A percentile compares a stretch with the other conserved stretches of the same genome.
phyloP scores from a whole-genome alignment of 2,888 invertebrate genomes.

The Macropis europaea region DNA sequence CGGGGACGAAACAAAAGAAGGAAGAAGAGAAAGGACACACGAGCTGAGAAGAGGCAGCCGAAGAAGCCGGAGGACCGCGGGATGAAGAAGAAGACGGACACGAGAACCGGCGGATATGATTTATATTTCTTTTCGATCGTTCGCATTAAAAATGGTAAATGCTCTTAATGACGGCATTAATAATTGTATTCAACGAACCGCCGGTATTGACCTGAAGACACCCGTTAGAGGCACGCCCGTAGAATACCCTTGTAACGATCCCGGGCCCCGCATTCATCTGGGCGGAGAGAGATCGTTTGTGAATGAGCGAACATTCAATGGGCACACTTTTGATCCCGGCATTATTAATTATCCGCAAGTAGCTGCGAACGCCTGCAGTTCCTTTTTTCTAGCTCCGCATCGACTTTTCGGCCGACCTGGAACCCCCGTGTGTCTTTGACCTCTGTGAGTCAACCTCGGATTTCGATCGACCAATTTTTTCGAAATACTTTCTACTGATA shows the following conservation, averaged over 20 bases:
- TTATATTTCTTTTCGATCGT: slow-evolving; percentile 67
- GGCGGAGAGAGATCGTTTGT: slow-evolving; percentile 64
- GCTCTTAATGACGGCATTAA: slow-evolving; percentile 70
- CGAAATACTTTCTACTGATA: too few species aligned
- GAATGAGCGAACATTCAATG: slow-evolving; percentile 69
- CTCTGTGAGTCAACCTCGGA: slow-evolving; percentile 22
- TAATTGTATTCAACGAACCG: slow-evolving; percentile 69
- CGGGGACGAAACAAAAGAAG: background rate
- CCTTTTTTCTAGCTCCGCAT: slow-evolving; percentile 28
- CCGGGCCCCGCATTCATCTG: slow-evolving; percentile 65
- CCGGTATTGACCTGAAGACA: slow-evolving; percentile 63
- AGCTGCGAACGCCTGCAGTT: slow-evolving; percentile 58
- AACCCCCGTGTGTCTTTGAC: slow-evolving; percentile 36
- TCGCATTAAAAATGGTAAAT: slow-evolving; percentile 68
- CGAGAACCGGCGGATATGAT: slow-evolving; percentile 46
- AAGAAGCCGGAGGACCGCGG: slow-evolving; percentile 10
- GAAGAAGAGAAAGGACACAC: background rate
- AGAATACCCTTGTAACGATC: slow-evolving; percentile 71
- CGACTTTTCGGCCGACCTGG: slow-evolving; percentile 17
- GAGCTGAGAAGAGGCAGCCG: slow-evolving; percentile 17
- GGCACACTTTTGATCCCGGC: slow-evolving; percentile 68
- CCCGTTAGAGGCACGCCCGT: slow-evolving; percentile 62
- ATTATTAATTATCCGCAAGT: slow-evolving; percentile 70
- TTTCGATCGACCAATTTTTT: too few species aligned
- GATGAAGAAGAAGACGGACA: background rate